Base-by-base conservation (phyloP, 2,113 vertebrate species). In the Burhinus bistriatus region DNA sequence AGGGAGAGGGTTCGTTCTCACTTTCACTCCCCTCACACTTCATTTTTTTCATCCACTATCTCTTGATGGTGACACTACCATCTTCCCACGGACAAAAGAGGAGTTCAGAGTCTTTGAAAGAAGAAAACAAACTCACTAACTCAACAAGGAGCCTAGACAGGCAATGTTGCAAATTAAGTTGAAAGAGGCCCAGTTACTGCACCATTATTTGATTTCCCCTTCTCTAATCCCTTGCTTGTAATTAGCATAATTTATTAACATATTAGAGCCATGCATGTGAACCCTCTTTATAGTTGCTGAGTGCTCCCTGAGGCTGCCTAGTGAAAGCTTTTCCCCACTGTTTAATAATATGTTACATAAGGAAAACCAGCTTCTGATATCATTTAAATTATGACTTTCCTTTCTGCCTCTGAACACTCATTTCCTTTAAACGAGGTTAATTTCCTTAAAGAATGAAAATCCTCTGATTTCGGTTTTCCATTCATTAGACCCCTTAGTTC, bases 341-440 rank as follows among this genome's bases (percentile, higher is more conserved):
- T 95, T 97, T 93, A 96, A 95, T 96, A 96, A 97, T 95, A 96
- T 79, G 34, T 92, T 93, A 93, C 94, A 88, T 93, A 84, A 30
- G 85, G 95, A 97, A 97, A 94, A 89, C 90, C 75, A 77, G 69
- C 85, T 92, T 91, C 92, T 97, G 97, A 97, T 97, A 98, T 95
- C 92, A 96, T 98, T 97, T 98, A 97, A 97, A 97, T 98, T 97
- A 98, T 97, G 89, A 96, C 96, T 97, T 97, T 97, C 95, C 77
- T 95, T 89, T 98, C 87, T 93, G 95, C 91, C 89, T 97, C 96
- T 93, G 96, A 98, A 98, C 92, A 90, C 88, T 91, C 90, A 87
- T 96, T 97, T 97, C 93, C 97, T 97, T 93, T 90, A 75, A 97
- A 86, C 1, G 77, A 90, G 81, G 84, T 97, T 97, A 92, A 96